Conservation (phyloP, 2,113 vertebrate species). For the Hippocampus zosterae region DNA sequence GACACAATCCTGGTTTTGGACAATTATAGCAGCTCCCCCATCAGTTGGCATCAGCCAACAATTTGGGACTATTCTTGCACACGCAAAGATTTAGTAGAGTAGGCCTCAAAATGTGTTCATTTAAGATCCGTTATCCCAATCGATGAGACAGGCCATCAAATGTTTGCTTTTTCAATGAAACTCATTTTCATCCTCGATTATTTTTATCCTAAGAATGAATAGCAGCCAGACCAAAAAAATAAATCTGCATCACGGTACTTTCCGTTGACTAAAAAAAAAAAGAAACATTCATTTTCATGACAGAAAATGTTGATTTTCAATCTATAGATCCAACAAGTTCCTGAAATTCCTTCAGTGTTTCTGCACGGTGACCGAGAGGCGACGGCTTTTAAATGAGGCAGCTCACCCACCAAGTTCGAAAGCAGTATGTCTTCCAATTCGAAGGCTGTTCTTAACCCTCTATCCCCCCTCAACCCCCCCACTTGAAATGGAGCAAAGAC, state of each 20-base stretch:
- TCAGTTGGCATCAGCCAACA: background rate
- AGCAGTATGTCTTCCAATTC: conserved; percentile 27
- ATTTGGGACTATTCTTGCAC: background rate
- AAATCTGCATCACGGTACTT: background rate
- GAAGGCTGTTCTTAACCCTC: conserved; percentile 38
- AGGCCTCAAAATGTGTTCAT: background rate
- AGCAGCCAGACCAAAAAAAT: background rate
- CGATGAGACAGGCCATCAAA: too few species aligned
- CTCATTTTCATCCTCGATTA: background rate
- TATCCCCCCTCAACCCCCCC: conserved; percentile 12
- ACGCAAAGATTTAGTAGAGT: background rate
- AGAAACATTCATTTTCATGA: background rate
- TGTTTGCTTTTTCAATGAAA: background rate
- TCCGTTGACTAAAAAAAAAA: background rate
- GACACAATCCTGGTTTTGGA: background rate
- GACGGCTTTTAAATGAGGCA: conserved; percentile 7
- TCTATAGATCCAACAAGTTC: too few species aligned
- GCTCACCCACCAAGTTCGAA: conserved; percentile 38
- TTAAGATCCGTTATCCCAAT: too few species aligned
- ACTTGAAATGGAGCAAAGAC: conserved; percentile 32
- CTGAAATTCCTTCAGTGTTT: conserved; percentile 13
- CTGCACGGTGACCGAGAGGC: conserved; percentile 15
- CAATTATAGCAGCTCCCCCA: background rate
- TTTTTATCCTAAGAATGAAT: background rate
- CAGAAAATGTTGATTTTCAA: background rate